Percentiles rank a stretch among this genome's conserved stretches.
Evolutionary conservation across 1,140 invertebrate genomes (phyloP).

Genomic region (Bicyclus anynana): DNA sequence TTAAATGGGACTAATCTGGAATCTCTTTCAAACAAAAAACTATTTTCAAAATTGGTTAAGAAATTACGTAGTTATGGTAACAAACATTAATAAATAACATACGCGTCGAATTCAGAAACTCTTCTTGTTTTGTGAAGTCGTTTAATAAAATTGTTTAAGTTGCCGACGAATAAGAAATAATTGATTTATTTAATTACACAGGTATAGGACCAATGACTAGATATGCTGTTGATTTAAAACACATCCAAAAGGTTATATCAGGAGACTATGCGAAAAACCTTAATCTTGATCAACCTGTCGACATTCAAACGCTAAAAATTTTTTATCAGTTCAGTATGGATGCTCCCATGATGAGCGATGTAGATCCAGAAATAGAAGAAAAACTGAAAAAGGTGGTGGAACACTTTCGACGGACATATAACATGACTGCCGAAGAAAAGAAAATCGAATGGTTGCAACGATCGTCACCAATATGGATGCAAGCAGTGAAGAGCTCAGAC

Average conservation of each 20-base stretch:
- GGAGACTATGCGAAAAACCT: slow-evolving; percentile 81
- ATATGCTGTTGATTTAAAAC: slow-evolving; percentile 89
- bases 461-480: slow-evolving; percentile 83
- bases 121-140: no score
- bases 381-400: slow-evolving; percentile 82
- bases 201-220: slow-evolving; percentile 95
- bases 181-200: slow-evolving; percentile 35
- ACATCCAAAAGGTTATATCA: slow-evolving; percentile 86
- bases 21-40: no score
- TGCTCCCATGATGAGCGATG: slow-evolving; percentile 82
- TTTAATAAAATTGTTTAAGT: no score
- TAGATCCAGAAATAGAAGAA: slow-evolving; percentile 85
- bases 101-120: no score
- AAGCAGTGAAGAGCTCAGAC: slow-evolving; percentile 82
- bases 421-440: slow-evolving; percentile 79
- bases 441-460: slow-evolving; percentile 78
- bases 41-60: no score
- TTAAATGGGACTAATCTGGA: no score
- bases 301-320: slow-evolving; percentile 82
- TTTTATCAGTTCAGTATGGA: slow-evolving; percentile 93
- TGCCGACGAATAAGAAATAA: background rate
- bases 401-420: slow-evolving; percentile 79
- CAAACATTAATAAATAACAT: no score
- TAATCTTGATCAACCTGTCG: slow-evolving; percentile 83
- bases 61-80: no score